phyloP scores from a whole-genome alignment of 2,888 invertebrate genomes.

The Lochmaea crataegi region DNA sequence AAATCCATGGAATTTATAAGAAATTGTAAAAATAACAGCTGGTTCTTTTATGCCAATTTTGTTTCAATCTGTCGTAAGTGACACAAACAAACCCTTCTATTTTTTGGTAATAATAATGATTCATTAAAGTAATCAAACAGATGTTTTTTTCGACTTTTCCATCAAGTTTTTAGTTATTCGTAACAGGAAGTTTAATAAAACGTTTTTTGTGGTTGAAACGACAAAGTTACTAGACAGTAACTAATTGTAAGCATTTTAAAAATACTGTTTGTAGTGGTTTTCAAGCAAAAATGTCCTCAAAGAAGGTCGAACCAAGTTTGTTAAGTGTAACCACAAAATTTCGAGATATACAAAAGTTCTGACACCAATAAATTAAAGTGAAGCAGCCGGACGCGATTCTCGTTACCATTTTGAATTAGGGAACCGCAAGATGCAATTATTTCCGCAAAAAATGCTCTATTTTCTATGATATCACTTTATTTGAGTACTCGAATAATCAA shows the following conservation, averaged over 20 bases:
- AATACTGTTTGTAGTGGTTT: conserved; percentile 4
- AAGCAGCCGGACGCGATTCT: no score
- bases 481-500: no score
- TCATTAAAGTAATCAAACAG: background rate
- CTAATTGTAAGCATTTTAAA: conserved; percentile 21
- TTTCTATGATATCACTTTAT: no score
- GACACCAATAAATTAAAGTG: background rate
- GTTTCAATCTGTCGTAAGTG: background rate
- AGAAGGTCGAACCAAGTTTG: background rate
- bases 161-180: background rate
- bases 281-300: conserved; percentile 1
- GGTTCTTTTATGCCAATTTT: no score
- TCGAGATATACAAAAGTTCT: background rate
- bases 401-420: no score
- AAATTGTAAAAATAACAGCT: no score
- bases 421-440: no score
- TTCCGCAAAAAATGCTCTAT: no score
- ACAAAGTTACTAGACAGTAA: conserved; percentile 24
- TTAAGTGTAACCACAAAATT: background rate
- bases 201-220: background rate
- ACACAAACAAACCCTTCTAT: background rate
- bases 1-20: no score
- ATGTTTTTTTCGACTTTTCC: no score
- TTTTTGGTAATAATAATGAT: background rate
- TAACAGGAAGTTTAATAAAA: background rate